Base-by-base conservation (phyloP, 2,113 vertebrate genomes). In the Gopherus evgoodei region DNA sequence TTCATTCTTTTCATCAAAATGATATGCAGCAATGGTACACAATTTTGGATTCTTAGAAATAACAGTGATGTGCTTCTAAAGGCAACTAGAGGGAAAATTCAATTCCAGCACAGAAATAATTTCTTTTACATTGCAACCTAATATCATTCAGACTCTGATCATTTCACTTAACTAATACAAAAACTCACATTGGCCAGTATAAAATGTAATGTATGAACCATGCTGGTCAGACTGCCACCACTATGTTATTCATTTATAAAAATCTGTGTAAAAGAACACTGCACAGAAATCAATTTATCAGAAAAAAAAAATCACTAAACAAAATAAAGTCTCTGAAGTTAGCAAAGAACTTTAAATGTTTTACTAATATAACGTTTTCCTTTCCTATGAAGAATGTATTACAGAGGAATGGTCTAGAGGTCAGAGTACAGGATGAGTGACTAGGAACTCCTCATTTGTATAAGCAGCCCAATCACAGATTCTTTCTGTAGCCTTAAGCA, bases 1-100 rank as follows among this genome's bases (percentile, higher is more conserved):
- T 83, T n/a, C 11, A 88, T 69, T 91, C 52, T 93, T 97, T 97
- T 95, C 88, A 97, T 91, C 44, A 94, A 91, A 94, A 95, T 83
- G 7, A 90, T 91, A 86, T 1, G 10, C 91, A 69, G 24, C 3
- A 8, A 29, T 14, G 35, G 16, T 81, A 72, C 29, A 84, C 42
- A 88, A 54, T 42, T 22, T 29, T 47, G 19, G 86, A 52, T 84
- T 95, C 21, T 11, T 91, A 84, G 14, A 19, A 91, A 44, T 87
- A 93, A 72, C 85, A 27, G 38, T 31, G 47, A 31, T 90, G 69
- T 24, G 11, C 31, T 89, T 93, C 76, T 89, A 94, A 94, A 94
- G 56, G 82, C 59, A 78, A 53, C 53, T 80, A 56, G 5, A 54
- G 27, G 65, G 76, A 95, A 83, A 3, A 90, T 44, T 54, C 5